Conservation (phyloP, 2,888 invertebrate species). For the Leptarthrus brevirostris region DNA sequence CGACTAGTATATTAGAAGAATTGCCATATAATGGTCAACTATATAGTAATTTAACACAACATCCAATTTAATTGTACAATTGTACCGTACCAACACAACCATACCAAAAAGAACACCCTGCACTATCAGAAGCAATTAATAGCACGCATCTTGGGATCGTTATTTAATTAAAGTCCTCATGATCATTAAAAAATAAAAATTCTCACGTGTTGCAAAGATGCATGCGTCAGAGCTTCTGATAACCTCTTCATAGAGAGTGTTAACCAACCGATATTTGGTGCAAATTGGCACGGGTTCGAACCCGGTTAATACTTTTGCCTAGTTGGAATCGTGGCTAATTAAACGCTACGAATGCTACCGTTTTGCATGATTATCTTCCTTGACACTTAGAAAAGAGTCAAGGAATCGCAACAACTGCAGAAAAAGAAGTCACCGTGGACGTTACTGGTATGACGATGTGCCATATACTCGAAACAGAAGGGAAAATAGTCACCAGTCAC, state of each 20-base stretch:
- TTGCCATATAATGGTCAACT: no score
- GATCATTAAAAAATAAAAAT: background rate
- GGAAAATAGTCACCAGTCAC: background rate
- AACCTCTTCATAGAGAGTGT: constrained; percentile 32
- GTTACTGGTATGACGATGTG: constrained; percentile 17
- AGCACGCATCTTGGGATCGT: no score
- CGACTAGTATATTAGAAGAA: no score
- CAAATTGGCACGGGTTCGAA: constrained; percentile 37
- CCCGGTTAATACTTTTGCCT: constrained; percentile 18
- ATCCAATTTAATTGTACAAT: no score
- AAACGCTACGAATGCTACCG: constrained; percentile 37
- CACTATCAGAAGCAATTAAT: no score
- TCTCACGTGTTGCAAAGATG: constrained; percentile 19
- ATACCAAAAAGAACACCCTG: no score
- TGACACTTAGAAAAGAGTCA: constrained; percentile 40
- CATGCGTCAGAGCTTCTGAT: constrained; percentile 17
- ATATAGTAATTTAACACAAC: no score
- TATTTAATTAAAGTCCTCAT: no score
- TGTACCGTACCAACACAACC: no score
- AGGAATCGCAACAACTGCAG: constrained; percentile 7
- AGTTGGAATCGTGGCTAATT: constrained; percentile 44
- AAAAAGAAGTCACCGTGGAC: background rate
- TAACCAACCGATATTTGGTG: constrained; percentile 37
- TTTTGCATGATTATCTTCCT: constrained; percentile 43
- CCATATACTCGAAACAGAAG: constrained; percentile 4